Evolutionary conservation across 1,140 invertebrate species (phyloP).

Genomic region (Drosophila gunungcola): DNA sequence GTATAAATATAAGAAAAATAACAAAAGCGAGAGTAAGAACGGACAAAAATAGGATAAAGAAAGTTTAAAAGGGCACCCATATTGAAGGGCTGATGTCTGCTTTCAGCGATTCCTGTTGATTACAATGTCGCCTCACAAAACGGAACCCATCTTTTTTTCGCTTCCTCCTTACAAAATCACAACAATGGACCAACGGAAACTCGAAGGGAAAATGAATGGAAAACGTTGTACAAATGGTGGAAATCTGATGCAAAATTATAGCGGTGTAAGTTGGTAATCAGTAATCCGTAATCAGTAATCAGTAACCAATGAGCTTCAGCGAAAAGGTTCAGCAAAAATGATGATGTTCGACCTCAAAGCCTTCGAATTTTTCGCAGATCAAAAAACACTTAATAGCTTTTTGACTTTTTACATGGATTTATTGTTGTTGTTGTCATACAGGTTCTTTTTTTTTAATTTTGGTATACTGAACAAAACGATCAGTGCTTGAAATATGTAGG

Average conservation of each 20-base stretch:
- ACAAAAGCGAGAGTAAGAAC: neutral
- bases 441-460: no score
- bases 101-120: constrained; percentile 18
- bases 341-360: neutral
- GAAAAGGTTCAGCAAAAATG: neutral
- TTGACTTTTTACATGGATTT: neutral
- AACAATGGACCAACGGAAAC: constrained; percentile 4
- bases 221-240: constrained; percentile 10
- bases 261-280: constrained; percentile 5
- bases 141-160: neutral
- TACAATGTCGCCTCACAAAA: constrained; percentile 19
- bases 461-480: no score
- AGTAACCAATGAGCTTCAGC: constrained; percentile 7
- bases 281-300: constrained; percentile 13
- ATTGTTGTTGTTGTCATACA: neutral
- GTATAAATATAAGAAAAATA: no score
- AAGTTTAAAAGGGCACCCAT: neutral
- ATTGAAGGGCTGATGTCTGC: constrained; percentile 3
- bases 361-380: neutral
- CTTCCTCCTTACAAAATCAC: neutral
- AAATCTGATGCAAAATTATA: constrained; percentile 20
- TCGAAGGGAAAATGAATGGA: constrained; percentile 16
- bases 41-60: neutral
- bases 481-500: no score
- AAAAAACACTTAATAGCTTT: no score